Base-by-base conservation (phyloP, 1,140 invertebrate genomes). In the Drosophila cardini region DNA sequence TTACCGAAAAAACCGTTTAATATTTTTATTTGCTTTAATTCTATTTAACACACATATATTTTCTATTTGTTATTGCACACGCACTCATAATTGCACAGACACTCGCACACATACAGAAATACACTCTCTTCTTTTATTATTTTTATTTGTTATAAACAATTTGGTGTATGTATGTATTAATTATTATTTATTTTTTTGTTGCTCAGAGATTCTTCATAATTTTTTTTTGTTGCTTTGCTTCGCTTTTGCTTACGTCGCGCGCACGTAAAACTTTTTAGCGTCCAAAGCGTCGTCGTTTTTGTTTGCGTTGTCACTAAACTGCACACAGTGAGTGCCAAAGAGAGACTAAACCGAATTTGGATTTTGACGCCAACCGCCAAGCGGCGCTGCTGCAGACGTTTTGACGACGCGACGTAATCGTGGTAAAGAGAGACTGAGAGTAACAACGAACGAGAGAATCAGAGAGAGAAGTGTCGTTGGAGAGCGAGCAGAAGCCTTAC, bases 291-390 rank as follows among this genome's bases (percentile, higher is more conserved):
- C 9, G 40, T 45, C 18, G 61, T 43, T 45, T n/a, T 32, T 58
- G 58, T 60, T 40, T 43, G 43, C 55, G 80, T 21, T 45, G 42
- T 42, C 53, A 58, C 34, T 62, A 56, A 70, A 78, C 79, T 74
- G 77, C 62, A 86, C 82, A 55, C 58, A 53, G 13, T 61, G 74
- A 78, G 72, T 61, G 69, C 75, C 65, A 64, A 75, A 63, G 48
- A 74, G 71, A 73, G 64, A 73, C 71, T 73, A 56, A 62, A 40
- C 18, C 13, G 52, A 53, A 16, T 11, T 61, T 61, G 34, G 48
- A 53, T 68, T 34, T 68, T 46, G 70, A 68, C 53, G 64, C 46
- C 57, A 62, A 56, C 26, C 36, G 46, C 9, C 46, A 60, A 48
- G 11, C 40, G 16, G 21, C 30, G 61, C 52, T 55, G 34, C 26